Conservation (phyloP, 2,113 vertebrate genomes). For the Merops nubicus region DNA sequence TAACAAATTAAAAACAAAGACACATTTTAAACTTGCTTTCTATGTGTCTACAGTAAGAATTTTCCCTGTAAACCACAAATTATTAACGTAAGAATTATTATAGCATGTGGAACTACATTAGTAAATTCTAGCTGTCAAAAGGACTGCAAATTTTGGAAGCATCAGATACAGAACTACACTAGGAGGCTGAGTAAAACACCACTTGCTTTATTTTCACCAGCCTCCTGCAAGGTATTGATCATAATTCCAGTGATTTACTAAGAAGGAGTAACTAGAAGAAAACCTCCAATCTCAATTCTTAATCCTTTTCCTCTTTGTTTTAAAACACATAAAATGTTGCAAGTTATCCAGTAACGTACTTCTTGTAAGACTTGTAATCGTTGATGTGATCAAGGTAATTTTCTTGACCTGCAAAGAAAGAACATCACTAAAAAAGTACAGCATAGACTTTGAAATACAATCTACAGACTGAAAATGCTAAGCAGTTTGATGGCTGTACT, state of each 20-base stretch:
- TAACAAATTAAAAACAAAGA: not conserved
- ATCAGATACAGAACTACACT: not conserved
- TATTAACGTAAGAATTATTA: not conserved
- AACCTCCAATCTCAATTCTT: not conserved
- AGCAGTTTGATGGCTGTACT: not conserved
- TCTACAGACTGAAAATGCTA: not conserved
- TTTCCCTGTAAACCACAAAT: not conserved
- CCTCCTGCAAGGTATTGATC: not conserved
- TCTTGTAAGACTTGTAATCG: not conserved
- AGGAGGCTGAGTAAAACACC: not conserved
- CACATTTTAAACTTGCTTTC: not conserved
- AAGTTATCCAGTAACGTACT: constrained; percentile 38
- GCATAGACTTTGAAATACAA: not conserved
- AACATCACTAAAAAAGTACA: not conserved
- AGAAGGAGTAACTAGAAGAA: not conserved
- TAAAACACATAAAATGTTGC: not conserved
- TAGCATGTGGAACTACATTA: not conserved
- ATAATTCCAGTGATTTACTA: not conserved
- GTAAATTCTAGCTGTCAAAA: not conserved
- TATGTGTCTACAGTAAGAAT: not conserved
- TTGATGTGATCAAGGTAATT: not conserved
- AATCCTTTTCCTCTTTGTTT: not conserved
- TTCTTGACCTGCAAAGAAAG: constrained; percentile 65
- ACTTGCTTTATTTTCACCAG: not conserved
- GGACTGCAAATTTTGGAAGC: not conserved